These are phyloP conservation scores for Calonectris borealis DNA, from an alignment of 2,113 vertebrate species.

Conservation along the genomic window DNA sequence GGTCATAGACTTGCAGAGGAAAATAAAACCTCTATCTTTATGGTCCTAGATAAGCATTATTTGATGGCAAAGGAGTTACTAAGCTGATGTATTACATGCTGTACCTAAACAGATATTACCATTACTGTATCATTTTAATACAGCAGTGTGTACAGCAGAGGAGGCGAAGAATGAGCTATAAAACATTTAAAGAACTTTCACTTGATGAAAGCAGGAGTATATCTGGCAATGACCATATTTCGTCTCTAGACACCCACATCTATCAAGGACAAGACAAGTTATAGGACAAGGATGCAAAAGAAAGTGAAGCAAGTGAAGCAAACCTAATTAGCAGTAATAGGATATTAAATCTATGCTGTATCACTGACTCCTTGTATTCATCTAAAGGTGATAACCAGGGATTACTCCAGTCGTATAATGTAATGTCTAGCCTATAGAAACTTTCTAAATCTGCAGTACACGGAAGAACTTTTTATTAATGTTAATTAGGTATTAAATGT, in stretches of 20 bases:
- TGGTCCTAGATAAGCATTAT: background rate
- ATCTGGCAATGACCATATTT: background rate
- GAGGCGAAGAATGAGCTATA: background rate
- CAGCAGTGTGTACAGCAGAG: background rate
- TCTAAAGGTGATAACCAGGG: background rate
- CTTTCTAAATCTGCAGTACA: background rate
- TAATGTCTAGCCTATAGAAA: background rate
- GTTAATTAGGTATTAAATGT: background rate
- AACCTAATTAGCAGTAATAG: conserved; percentile 40
- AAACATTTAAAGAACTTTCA: background rate
- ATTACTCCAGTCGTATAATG: background rate
- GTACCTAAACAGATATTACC: background rate
- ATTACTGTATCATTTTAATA: background rate
- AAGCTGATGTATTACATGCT: background rate
- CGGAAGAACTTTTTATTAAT: background rate
- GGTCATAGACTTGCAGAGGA: background rate
- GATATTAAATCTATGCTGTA: conserved; percentile 14
- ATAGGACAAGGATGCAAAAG: background rate
- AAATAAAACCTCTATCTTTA: background rate
- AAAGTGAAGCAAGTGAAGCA: conserved; percentile 47
- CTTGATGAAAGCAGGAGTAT: background rate
- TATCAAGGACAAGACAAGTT: conserved; percentile 21
- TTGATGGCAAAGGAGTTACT: background rate
- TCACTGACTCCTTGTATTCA: background rate
- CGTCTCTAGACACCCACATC: background rate